Conservation (phyloP, 2,797 vertebrate genomes). For the Heteromormyrus szaboi region DNA sequence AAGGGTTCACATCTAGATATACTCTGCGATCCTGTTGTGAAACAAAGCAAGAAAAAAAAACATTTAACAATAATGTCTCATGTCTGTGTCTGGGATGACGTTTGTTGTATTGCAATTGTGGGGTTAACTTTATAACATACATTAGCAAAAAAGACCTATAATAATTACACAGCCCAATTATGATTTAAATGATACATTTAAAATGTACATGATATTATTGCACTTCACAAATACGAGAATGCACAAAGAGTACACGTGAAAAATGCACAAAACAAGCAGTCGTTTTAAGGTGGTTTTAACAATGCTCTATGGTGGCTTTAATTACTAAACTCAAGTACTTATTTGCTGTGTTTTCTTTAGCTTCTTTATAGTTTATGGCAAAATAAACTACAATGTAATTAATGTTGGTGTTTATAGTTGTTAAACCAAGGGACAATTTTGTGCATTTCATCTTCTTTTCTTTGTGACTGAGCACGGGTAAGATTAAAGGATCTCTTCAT, state of each 20-base stretch:
- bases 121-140: background rate
- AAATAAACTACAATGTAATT: background rate
- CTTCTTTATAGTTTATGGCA: background rate
- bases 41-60: conserved; percentile 13
- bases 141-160: background rate
- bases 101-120: background rate
- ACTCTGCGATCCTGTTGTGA: conserved; percentile 64
- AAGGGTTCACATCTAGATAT: conserved; percentile 58
- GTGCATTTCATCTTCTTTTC: background rate
- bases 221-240: background rate
- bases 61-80: background rate
- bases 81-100: background rate
- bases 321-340: background rate
- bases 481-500: background rate
- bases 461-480: background rate
- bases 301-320: background rate
- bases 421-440: background rate
- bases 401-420: background rate
- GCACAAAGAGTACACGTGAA: background rate
- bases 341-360: background rate
- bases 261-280: background rate
- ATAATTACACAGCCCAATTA: background rate
- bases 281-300: background rate
- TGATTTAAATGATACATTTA: background rate
- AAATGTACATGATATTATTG: background rate